Evolutionary conservation across 1,140 invertebrate species (phyloP).

Genomic region (Hermetia illucens): DNA sequence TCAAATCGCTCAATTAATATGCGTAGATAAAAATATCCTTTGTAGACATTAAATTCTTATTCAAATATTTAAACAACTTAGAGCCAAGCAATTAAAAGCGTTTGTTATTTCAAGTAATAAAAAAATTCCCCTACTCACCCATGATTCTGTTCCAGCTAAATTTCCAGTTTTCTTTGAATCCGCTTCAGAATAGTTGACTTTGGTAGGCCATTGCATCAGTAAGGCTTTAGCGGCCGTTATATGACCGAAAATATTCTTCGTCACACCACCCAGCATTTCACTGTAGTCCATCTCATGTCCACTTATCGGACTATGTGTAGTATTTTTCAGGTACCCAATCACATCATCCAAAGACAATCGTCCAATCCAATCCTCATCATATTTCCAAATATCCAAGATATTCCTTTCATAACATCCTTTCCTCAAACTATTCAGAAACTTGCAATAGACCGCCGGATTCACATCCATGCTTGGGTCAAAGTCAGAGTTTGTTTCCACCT

Average conservation of each 20-base stretch:
- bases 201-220: conserved; percentile 44
- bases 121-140: conserved; percentile 36
- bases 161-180: conserved; percentile 49
- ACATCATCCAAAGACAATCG: conserved; percentile 45
- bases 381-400: conserved; percentile 57
- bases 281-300: conserved; percentile 50
- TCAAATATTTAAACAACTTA: too few species aligned
- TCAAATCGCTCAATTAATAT: too few species aligned
- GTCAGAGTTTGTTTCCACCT: conserved; percentile 14
- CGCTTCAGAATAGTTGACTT: conserved; percentile 49
- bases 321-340: conserved; percentile 41
- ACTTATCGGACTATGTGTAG: conserved; percentile 42
- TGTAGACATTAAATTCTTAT: too few species aligned
- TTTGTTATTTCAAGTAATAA: too few species aligned
- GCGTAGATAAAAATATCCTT: too few species aligned
- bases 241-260: conserved; percentile 39
- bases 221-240: conserved; percentile 48
- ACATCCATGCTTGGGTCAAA: conserved; percentile 40
- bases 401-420: conserved; percentile 45
- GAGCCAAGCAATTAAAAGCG: conserved; percentile 5
- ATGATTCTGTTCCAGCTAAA: conserved; percentile 54
- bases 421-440: conserved; percentile 38
- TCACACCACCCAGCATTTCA: conserved; percentile 46
- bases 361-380: conserved; percentile 36
- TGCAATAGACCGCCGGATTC: conserved; percentile 39